These are phyloP conservation scores for Coleophora flavipennella DNA, from an alignment of 2,888 invertebrate genomes.

Conservation along the genomic window DNA sequence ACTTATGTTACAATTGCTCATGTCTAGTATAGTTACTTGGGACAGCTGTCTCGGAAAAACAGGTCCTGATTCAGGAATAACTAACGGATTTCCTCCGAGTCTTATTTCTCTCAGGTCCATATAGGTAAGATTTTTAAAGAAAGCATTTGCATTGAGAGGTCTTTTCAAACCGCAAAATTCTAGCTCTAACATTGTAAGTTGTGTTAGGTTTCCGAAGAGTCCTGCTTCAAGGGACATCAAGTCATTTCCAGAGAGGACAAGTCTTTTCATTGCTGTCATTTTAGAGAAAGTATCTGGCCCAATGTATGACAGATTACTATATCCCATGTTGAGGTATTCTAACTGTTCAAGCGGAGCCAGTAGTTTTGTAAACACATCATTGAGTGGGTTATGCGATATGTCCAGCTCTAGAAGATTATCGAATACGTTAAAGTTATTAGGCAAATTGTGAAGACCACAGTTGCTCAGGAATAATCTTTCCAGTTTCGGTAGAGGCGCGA, in stretches of 20 bases:
- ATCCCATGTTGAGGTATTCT: conserved; percentile 81
- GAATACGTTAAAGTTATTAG: conserved; percentile 77
- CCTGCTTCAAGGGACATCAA: conserved; percentile 77
- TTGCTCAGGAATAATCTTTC: conserved; percentile 78
- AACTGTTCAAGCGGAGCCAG: conserved; percentile 76
- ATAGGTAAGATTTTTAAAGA: conserved; percentile 76
- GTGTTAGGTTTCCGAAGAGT: conserved; percentile 77
- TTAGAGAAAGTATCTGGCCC: conserved; percentile 77
- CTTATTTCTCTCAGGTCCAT: conserved; percentile 78
- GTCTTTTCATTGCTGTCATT: conserved; percentile 77
- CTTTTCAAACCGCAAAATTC: conserved; percentile 78
- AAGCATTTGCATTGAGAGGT: conserved; percentile 76
- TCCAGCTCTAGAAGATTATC: conserved; percentile 78
- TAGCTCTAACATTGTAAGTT: conserved; percentile 76
- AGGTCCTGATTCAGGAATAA: conserved; percentile 71
- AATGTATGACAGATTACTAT: conserved; percentile 77
- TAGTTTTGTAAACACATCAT: conserved; percentile 77
- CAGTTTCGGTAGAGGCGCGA: conserved; percentile 76
- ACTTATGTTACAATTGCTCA: conserved; percentile 77
- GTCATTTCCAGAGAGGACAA: conserved; percentile 79
- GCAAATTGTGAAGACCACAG: conserved; percentile 76
- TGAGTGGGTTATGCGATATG: conserved; percentile 79
- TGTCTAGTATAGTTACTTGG: conserved; percentile 74
- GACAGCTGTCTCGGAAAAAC: conserved; percentile 77
- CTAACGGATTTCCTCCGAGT: conserved; percentile 77